These are phyloP conservation scores for Abscondita cerata DNA, from an alignment of 2,888 invertebrate genomes.

Conservation along the genomic window DNA sequence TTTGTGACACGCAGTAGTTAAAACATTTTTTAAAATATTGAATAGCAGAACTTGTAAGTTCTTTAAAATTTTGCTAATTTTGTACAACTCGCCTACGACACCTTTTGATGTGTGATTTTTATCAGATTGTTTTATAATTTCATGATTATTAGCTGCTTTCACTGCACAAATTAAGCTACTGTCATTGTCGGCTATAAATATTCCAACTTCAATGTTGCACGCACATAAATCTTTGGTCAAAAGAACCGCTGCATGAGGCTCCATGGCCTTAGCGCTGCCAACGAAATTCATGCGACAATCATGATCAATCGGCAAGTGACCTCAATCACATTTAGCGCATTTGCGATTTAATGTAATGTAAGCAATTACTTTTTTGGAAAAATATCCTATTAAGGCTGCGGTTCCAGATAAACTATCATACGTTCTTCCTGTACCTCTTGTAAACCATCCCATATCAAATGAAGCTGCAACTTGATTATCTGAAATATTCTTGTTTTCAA, in stretches of 20 bases:
- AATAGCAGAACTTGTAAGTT: conserved; percentile 7
- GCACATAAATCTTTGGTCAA: too few species aligned
- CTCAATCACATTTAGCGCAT: conserved; percentile 41
- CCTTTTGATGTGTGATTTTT: conserved; percentile 40
- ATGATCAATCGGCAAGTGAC: conserved; percentile 37
- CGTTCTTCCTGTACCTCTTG: conserved; percentile 38
- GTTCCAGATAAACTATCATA: conserved; percentile 41
- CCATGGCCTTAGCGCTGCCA: conserved; percentile 45
- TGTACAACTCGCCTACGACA: conserved; percentile 33
- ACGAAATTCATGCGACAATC: conserved; percentile 41
- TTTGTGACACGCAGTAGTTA: too few species aligned
- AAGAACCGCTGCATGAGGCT: conserved; percentile 40
- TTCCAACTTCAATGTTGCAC: too few species aligned
- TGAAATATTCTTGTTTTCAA: not conserved
- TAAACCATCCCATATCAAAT: conserved; percentile 44
- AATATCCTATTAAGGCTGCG: conserved; percentile 37
- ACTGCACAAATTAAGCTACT: too few species aligned
- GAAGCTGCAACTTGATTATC: conserved; percentile 11
- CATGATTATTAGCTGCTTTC: conserved; percentile 29
- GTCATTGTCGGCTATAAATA: too few species aligned
- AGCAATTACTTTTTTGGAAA: conserved; percentile 39
- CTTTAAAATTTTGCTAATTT: not conserved
- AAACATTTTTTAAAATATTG: too few species aligned
- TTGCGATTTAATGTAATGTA: conserved; percentile 42
- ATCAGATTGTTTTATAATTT: conserved; percentile 39